These are phyloP conservation scores for Sarcophaga caerulescens DNA, from an alignment of 2,888 invertebrate species.

Conservation along the genomic window DNA sequence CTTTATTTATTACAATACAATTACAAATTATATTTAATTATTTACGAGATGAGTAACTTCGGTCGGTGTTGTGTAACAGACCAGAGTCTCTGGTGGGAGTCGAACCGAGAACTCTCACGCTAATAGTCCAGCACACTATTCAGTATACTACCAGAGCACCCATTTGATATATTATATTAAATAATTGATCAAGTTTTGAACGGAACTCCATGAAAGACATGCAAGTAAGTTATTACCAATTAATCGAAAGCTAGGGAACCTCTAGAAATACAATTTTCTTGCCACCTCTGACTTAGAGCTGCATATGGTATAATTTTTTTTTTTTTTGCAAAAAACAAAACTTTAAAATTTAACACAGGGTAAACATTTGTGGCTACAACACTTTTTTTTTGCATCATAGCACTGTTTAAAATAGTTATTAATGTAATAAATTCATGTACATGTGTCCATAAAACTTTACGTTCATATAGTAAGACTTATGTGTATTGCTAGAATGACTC, in stretches of 20 bases:
- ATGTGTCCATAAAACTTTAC: constrained; percentile 1
- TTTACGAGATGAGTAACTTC: too few species aligned
- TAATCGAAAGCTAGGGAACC: neutral
- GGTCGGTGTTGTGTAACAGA: too few species aligned
- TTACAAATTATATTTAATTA: too few species aligned
- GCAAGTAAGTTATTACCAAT: too few species aligned
- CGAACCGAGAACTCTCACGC: too few species aligned
- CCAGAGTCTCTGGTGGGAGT: too few species aligned
- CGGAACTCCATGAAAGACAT: too few species aligned
- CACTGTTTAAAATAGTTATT: constrained; percentile 55
- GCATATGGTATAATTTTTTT: neutral
- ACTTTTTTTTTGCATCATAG: neutral
- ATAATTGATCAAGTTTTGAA: too few species aligned
- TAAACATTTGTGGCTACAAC: constrained; percentile 43
- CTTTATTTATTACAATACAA: too few species aligned
- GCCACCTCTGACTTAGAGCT: neutral
- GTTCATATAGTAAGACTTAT: neutral
- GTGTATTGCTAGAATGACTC: neutral
- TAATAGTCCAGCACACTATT: too few species aligned
- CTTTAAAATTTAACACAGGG: constrained; percentile 5
- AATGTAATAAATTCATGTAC: constrained; percentile 52
- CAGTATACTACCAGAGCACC: too few species aligned
- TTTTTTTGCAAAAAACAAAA: neutral
- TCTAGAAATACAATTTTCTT: neutral
- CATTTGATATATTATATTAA: too few species aligned